phyloP scores from a whole-genome alignment of 2,888 invertebrate genomes.

The Eupithecia subumbrata region DNA sequence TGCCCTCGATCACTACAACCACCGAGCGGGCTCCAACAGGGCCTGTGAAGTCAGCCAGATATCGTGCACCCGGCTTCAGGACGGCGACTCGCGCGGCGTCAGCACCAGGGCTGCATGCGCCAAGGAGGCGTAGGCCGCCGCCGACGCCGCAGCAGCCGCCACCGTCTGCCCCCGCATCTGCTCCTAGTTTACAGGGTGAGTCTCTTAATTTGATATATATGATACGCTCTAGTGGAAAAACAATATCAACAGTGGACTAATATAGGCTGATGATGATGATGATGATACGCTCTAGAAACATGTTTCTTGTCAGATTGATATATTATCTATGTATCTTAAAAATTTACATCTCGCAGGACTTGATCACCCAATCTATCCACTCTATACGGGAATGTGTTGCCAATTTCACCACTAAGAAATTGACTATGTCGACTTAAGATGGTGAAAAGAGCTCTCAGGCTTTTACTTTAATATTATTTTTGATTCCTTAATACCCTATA shows the following conservation, averaged over 20 bases:
- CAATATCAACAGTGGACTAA: too few relatives aligned
- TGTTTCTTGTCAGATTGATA: neutral
- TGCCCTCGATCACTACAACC: slow-evolving; percentile 83
- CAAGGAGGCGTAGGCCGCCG: slow-evolving; percentile 83
- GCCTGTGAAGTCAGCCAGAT: slow-evolving; percentile 93
- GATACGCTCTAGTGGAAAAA: neutral
- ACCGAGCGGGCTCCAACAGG: slow-evolving; percentile 79
- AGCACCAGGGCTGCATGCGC: slow-evolving; percentile 89
- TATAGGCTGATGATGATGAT: too few relatives aligned
- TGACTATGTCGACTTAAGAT: neutral
- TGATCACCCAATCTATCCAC: too few relatives aligned
- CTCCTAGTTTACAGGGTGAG: slow-evolving; percentile 85
- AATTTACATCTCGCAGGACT: too few relatives aligned
- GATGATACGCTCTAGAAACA: neutral
- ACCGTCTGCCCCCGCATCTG: slow-evolving; percentile 74
- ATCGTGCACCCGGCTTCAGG: slow-evolving; percentile 92
- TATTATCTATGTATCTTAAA: neutral
- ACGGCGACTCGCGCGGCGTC: slow-evolving; percentile 90
- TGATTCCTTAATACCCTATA: neutral
- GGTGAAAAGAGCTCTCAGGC: neutral
- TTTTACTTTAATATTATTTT: too few relatives aligned
- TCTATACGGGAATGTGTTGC: too few relatives aligned
- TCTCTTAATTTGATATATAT: slow-evolving; percentile 38
- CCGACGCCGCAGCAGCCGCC: slow-evolving; percentile 72
- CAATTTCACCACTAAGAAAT: too few relatives aligned